Percentiles rank a stretch among this genome's conserved stretches.
phyloP scores from a whole-genome alignment of 2,113 vertebrate genomes.

The Prochilodus magdalenae region DNA sequence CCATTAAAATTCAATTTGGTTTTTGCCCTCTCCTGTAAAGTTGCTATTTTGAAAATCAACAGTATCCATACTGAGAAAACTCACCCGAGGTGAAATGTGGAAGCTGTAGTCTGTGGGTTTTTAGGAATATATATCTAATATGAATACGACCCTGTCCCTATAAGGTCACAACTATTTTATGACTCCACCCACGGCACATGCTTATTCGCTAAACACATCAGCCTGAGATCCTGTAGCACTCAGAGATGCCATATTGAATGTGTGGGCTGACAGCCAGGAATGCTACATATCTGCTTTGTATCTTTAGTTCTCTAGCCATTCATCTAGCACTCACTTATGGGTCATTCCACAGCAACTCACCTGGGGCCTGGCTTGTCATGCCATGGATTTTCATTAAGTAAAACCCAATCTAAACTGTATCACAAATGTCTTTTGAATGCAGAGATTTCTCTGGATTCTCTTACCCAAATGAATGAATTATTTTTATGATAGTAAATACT shows the following conservation, averaged over 20 bases:
- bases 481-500: too few relatives aligned
- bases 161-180: constrained; percentile 59
- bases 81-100: constrained; percentile 45
- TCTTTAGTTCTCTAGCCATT: constrained; percentile 51
- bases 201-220: constrained; percentile 57
- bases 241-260: constrained; percentile 26
- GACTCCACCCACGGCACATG: constrained; percentile 51
- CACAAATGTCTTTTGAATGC: too few relatives aligned
- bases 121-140: constrained; percentile 66
- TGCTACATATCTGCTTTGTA: constrained; percentile 59
- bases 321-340: constrained; percentile 26
- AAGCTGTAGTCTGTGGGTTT: constrained; percentile 21
- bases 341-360: constrained; percentile 5
- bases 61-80: constrained; percentile 39
- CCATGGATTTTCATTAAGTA: background rate
- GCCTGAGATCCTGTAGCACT: constrained; percentile 27
- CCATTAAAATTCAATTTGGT: too few relatives aligned
- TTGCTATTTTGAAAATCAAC: too few relatives aligned
- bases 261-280: constrained; percentile 67
- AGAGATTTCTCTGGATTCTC: too few relatives aligned
- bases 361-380: background rate
- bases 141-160: constrained; percentile 67
- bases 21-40: too few relatives aligned
- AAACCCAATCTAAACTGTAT: too few relatives aligned
- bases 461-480: too few relatives aligned